Base-by-base conservation (phyloP, 2,797 vertebrate species). In the Sebastiscus albofasciatus region DNA sequence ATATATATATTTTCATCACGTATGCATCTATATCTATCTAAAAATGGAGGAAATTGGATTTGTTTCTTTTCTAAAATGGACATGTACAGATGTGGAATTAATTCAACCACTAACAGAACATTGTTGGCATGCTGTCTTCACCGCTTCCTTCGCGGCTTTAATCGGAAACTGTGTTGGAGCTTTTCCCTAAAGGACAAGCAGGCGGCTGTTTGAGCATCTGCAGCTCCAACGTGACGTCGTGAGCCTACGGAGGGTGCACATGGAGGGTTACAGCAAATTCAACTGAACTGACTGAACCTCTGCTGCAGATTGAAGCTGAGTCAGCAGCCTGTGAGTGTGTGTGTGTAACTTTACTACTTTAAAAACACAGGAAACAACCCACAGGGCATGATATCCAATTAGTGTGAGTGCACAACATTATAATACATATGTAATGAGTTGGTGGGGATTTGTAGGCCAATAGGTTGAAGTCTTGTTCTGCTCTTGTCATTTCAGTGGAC, bases 321-420 rank as follows among this genome's bases (percentile, higher is more conserved):
- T 83, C 87, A 91, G 90, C 84, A 77, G 69, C 16, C 49, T 67
- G 67, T 36, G 39, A 68, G 65, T 52, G 26, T 65, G 46, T 66
- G n/a, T 78, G 46, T 78, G 75, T 67, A 69, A 86, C 68, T 90
- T 91, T 89, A 91, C 70, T 77, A 80, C 79, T 78, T 84, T 80
- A 61, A 89, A 87, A 86, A 89, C 68, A 85, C 65, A 89, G 88
- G 87, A 93, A 92, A 89, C 86, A 82, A 75, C 68, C 89, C 79
- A 75, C 55, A 89, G 82, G 82, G 73, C 83, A 79, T 89, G 24
- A 84, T 81, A 79, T 88, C 72, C 79, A 90, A 86, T 90, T 90
- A 84, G 79, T 60, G 75, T 67, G 73, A 83, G 75, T 86, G 72
- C 65, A 75, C 69, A 83, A 69, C 68, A 74, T 61, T 82, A 68